Base-by-base conservation (phyloP, 2,888 invertebrate genomes). In the Osedax fenrisi region DNA sequence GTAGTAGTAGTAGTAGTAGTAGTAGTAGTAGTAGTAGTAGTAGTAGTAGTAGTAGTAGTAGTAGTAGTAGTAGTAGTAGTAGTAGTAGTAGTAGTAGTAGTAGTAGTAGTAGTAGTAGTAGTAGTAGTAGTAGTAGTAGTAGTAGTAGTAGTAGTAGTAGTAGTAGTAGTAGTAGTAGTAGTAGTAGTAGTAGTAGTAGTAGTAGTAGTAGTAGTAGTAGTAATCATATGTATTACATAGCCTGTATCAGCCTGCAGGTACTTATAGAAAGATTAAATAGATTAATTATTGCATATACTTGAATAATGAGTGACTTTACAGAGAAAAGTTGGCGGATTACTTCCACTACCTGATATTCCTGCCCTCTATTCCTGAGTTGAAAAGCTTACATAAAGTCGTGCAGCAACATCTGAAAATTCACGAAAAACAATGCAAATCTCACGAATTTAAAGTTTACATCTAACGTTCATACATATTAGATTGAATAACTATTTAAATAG, bases 331-430 rank as follows among this genome's bases (percentile, higher is more conserved):
- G 17, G 17, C 5, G 17, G 41, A 41, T 1, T 87, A 90, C 80
- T 90, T 94, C 78, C 87, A 90, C 0, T 92, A 94, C 82, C 86
- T 94, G 27, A 92, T 92, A 84, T 94, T 94, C 78, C 86, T 94
- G 41, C 86, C 86, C 73, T 89, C 90, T 78, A 88, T 90, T 77
- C 86, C 89, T 0, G 88, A 88, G 79, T 88, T 92, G 26, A 87
- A 88, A 64, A 85, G 86, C 64, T 88, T 89, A 74, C 89, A 91
- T 26, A 79, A 80, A 27, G 81, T 83, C 0, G 78, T 84, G 3
- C 81, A 81, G 74, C 77, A 81, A 56, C 80, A 80, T 67, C 22
- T 71, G 10, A 17, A 71, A 22, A 24, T n/a, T n/a, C 5, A 26
- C 21, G 27, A 61, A 21, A 41, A 41, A 10, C 5, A 41, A 41